Evolutionary conservation across 2,113 vertebrate species (phyloP), one percentile per base, ranked within the genome.

Genomic region (Cinclus cinclus): DNA sequence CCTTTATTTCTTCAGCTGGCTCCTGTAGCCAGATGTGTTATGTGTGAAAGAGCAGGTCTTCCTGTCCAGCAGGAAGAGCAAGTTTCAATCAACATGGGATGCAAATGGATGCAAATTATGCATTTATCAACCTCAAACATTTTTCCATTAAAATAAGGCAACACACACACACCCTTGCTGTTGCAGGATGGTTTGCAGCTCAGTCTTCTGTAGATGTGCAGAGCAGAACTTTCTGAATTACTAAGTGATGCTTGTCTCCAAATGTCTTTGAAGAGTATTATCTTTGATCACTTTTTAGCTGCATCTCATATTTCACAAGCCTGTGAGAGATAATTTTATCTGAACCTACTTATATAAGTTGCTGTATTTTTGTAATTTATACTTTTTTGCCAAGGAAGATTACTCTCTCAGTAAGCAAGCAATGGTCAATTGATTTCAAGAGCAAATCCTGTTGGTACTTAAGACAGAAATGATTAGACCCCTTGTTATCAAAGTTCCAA

Each of bases 401-500:
- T 97, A 95, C 78, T 42, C 83, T 97, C 96, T 97, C 95, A 86
- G 89, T 95, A 87, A 98, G 96, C 92, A 96, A 80, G 67, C 87
- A 97, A 97, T 91, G 96, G 97, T 97, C 97, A 98, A 97, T 97
- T 97, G 97, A 98, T 98, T 98, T 98, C 83, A 92, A 96, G 95
- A 96, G 84, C 94, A 95, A 95, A 95, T 97, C 79, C 87, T 90
- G 42, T 92, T 95, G 95, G 93, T 94, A 95, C 95, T 97, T 97
- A 92, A 94, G 96, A 96, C 88, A 94, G 91, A 95, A 96, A 95
- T 97, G 63, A 98, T 98, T 97, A 97, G 97, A 96, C 84, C 90
- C n/a, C 88, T 98, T 97, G 89, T 97, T 97, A 97, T 97, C 94
- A 80, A 95, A 97, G 95, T 97, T 95, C 95, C 98, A 98, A 98